Evolutionary conservation across 1,140 invertebrate species (phyloP).

Genomic region (Drosophila takahashii): DNA sequence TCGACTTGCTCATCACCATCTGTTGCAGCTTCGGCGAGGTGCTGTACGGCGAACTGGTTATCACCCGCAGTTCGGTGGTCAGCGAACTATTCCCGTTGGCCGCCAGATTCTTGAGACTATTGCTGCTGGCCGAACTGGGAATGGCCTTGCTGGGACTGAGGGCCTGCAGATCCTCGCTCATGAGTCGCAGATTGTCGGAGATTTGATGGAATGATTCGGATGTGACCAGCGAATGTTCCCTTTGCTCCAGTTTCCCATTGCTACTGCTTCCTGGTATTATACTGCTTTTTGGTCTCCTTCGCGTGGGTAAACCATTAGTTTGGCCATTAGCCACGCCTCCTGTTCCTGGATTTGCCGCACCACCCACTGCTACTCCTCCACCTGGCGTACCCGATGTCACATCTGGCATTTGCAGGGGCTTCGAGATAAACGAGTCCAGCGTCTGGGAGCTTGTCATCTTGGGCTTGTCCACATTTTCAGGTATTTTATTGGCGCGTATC

Average conservation of each 20-base stretch:
- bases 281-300: constrained; percentile 72
- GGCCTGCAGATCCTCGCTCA: constrained; percentile 83
- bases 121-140: constrained; percentile 62
- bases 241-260: constrained; percentile 52
- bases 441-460: constrained; percentile 78
- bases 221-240: constrained; percentile 76
- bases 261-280: constrained; percentile 46
- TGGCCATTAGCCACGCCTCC: constrained; percentile 5
- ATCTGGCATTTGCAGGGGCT: constrained; percentile 81
- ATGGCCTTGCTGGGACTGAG: constrained; percentile 78
- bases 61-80: constrained; percentile 68
- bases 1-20: constrained; percentile 72
- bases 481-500: constrained; percentile 83
- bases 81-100: constrained; percentile 45
- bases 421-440: constrained; percentile 79
- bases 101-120: constrained; percentile 66
- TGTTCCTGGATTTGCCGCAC: background rate
- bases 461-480: constrained; percentile 75
- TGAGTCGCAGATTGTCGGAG: constrained; percentile 80
- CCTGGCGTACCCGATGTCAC: constrained; percentile 74
- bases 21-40: constrained; percentile 60
- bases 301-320: constrained; percentile 51
- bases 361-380: constrained; percentile 5
- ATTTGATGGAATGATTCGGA: constrained; percentile 84
- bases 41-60: constrained; percentile 66